Evolutionary conservation across 2,113 vertebrate genomes (phyloP).

Genomic region (pig (Sus scrofa)): DNA sequence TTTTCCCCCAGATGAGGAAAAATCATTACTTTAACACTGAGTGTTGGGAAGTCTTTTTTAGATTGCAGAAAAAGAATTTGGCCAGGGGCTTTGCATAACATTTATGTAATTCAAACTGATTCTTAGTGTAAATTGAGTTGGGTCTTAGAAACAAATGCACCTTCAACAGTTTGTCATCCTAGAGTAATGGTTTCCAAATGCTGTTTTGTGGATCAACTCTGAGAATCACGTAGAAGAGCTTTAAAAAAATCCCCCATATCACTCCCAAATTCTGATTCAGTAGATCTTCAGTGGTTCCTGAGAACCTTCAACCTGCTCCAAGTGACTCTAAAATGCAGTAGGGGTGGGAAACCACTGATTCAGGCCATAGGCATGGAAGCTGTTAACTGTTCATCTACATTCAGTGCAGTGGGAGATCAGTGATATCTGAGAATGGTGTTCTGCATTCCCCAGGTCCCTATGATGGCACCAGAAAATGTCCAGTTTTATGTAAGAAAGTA

Average conservation of each 20-base stretch:
- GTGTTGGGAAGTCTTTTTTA: conserved; percentile 16
- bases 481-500: background rate
- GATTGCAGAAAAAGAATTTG: conserved; percentile 27
- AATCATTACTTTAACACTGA: conserved; percentile 46
- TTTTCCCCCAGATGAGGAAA: background rate
- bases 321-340: background rate
- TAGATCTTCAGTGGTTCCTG: background rate
- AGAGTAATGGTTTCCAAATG: background rate
- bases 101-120: background rate
- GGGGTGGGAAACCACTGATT: background rate
- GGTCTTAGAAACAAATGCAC: background rate
- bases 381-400: background rate
- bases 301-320: background rate
- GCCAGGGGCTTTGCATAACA: background rate
- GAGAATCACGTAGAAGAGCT: background rate
- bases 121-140: conserved; percentile 20
- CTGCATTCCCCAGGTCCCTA: background rate
- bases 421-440: background rate
- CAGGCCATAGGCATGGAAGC: background rate
- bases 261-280: background rate
- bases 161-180: conserved; percentile 1
- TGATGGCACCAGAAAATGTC: background rate
- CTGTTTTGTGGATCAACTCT: background rate
- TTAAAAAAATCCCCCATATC: background rate
- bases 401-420: background rate